These are phyloP conservation scores for Amorpha juglandis DNA, from an alignment of 2,888 invertebrate species.

Conservation along the genomic window DNA sequence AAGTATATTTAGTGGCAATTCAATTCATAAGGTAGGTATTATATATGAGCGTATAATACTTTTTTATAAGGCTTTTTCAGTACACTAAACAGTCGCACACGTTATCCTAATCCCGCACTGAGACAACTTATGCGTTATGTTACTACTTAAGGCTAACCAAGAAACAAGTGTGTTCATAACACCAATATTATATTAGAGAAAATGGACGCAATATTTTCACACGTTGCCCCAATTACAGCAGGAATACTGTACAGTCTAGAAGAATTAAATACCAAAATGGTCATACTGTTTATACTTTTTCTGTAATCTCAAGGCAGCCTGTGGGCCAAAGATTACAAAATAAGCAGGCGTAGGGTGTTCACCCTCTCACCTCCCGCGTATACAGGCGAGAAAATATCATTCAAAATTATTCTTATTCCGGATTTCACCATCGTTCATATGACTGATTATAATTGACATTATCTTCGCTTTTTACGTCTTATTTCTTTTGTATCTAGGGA, in stretches of 20 bases:
- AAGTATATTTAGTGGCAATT: too few relatives aligned
- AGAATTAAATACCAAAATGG: not conserved
- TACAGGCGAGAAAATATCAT: slow-evolving; percentile 10
- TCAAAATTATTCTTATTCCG: slow-evolving; percentile 4
- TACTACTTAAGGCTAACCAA: not conserved
- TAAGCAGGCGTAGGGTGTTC: slow-evolving; percentile 29
- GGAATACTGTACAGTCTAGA: not conserved
- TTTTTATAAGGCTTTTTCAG: too few relatives aligned
- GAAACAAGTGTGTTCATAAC: not conserved
- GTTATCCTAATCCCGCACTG: not conserved
- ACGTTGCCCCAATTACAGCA: not conserved
- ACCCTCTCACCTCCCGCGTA: not conserved
- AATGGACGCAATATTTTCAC: slow-evolving; percentile 1
- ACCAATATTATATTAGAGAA: not conserved
- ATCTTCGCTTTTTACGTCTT: not conserved
- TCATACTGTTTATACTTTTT: slow-evolving; percentile 2
- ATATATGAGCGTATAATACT: too few relatives aligned
- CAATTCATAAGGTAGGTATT: too few relatives aligned
- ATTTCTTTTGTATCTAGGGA: not conserved
- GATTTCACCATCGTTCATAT: not conserved
- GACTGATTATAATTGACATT: slow-evolving; percentile 20
- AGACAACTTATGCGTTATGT: not conserved
- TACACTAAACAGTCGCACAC: too few relatives aligned
- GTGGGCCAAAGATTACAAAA: slow-evolving; percentile 51
- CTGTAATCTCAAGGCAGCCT: slow-evolving; percentile 35